Conservation (phyloP, 2,797 vertebrate species). For the Alauda arvensis region DNA sequence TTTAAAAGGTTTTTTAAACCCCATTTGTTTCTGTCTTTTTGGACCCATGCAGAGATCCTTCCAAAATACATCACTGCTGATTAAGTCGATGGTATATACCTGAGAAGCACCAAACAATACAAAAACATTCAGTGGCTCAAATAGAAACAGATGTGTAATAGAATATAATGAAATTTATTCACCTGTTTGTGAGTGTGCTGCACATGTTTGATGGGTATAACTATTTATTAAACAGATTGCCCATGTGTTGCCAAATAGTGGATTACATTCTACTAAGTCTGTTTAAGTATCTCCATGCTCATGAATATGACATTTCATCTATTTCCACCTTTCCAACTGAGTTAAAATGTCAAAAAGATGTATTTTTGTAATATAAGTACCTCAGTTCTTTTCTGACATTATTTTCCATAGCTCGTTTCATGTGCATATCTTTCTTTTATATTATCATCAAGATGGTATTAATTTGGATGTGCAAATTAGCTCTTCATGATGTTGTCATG, state of each 20-base stretch:
- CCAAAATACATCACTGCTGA: not conserved
- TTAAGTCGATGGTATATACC: not conserved
- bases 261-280: slow-evolving; percentile 18
- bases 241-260: slow-evolving; percentile 1
- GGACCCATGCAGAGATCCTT: not conserved
- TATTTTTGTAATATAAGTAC: not conserved
- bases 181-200: slow-evolving; percentile 26
- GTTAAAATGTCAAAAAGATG: slow-evolving; percentile 4
- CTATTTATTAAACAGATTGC: slow-evolving; percentile 32
- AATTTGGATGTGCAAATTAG: slow-evolving; percentile 67
- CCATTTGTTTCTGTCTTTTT: not conserved
- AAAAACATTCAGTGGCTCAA: not conserved
- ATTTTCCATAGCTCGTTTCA: slow-evolving; percentile 4
- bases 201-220: not conserved
- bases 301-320: not conserved
- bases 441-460: slow-evolving; percentile 32
- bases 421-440: slow-evolving; percentile 38
- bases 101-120: not conserved
- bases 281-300: not conserved
- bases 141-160: slow-evolving; percentile 10
- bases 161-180: slow-evolving; percentile 26
- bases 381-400: not conserved
- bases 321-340: slow-evolving; percentile 4
- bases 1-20: not conserved
- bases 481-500: slow-evolving; percentile 57